Evolutionary conservation across 1,140 invertebrate genomes (phyloP).

Genomic region (Drosophila prosaltans): DNA sequence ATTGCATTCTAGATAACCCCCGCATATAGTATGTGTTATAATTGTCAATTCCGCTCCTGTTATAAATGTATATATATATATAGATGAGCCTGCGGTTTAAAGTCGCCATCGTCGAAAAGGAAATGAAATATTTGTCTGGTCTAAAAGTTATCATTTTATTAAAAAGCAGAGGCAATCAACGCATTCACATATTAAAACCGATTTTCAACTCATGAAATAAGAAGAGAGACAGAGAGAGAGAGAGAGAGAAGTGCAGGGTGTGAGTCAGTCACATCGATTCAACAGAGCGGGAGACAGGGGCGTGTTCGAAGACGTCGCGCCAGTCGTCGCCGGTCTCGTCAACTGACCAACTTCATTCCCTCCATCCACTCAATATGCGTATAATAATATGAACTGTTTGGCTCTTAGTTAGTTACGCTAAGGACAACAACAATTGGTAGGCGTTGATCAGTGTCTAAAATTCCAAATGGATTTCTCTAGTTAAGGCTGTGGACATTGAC

Average conservation of each 20-base stretch:
- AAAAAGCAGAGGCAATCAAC: conserved; percentile 82
- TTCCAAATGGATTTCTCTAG: conserved; percentile 58
- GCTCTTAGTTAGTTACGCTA: too few relatives aligned
- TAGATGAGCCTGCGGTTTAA: conserved; percentile 25
- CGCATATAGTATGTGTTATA: too few relatives aligned
- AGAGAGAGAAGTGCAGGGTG: conserved; percentile 10
- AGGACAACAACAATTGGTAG: conserved; percentile 24
- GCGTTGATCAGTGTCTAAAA: conserved; percentile 50
- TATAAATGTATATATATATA: not conserved
- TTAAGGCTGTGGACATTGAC: conserved; percentile 45
- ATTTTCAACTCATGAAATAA: conserved; percentile 67
- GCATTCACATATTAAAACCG: conserved; percentile 81
- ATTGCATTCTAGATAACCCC: too few relatives aligned
- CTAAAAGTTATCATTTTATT: conserved; percentile 83
- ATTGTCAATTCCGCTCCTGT: not conserved
- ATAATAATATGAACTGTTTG: conserved; percentile 9
- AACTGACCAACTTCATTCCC: conserved; percentile 52
- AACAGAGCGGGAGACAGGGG: conserved; percentile 70
- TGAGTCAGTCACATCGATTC: conserved; percentile 44
- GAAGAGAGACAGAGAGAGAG: conserved; percentile 1
- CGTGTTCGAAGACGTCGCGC: conserved; percentile 70
- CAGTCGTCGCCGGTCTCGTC: conserved; percentile 56
- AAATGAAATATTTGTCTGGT: conserved; percentile 83
- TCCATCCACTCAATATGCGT: conserved; percentile 37
- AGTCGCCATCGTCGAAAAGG: conserved; percentile 60